Conservation (phyloP, 2,888 invertebrate species). For the Odiellus spinosus region DNA sequence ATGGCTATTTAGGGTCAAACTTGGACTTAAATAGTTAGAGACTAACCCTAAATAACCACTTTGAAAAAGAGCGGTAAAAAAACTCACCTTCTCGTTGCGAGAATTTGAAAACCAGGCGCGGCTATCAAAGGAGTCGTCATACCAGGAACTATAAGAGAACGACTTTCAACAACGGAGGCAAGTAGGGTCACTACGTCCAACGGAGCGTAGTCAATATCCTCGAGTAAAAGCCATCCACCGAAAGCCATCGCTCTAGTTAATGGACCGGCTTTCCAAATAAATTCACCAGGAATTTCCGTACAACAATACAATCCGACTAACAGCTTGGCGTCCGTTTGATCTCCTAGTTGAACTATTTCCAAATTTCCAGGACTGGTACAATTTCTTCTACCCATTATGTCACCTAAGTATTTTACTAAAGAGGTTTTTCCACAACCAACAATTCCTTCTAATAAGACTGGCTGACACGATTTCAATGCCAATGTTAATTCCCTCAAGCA, state of each 20-base stretch:
- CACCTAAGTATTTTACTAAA: constrained; percentile 68
- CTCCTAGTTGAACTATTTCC: constrained; percentile 81
- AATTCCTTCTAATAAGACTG: constrained; percentile 62
- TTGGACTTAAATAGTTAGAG: too few relatives aligned
- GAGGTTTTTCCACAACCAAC: constrained; percentile 92
- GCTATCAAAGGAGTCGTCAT: constrained; percentile 65
- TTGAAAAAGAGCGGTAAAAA: too few relatives aligned
- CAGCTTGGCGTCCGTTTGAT: constrained; percentile 84
- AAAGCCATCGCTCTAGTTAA: constrained; percentile 64
- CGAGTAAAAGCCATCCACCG: constrained; percentile 81
- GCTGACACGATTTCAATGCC: constrained; percentile 35
- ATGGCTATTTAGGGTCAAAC: too few relatives aligned
- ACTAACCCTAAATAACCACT: too few relatives aligned
- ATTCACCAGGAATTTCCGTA: constrained; percentile 93
- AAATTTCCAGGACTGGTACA: constrained; percentile 35
- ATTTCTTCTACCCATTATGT: constrained; percentile 46
- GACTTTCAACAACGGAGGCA: constrained; percentile 66
- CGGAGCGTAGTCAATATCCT: constrained; percentile 88
- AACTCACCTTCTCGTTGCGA: constrained; percentile 46
- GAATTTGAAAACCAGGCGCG: constrained; percentile 73
- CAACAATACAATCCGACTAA: constrained; percentile 83
- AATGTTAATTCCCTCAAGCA: constrained; percentile 11
- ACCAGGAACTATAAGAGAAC: constrained; percentile 67
- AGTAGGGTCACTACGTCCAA: constrained; percentile 80
- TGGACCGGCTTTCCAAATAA: constrained; percentile 90